Percentiles rank a stretch among this genome's conserved stretches.
Evolutionary conservation across 2,113 vertebrate genomes (phyloP).

Genomic region (Petaurus breviceps): DNA sequence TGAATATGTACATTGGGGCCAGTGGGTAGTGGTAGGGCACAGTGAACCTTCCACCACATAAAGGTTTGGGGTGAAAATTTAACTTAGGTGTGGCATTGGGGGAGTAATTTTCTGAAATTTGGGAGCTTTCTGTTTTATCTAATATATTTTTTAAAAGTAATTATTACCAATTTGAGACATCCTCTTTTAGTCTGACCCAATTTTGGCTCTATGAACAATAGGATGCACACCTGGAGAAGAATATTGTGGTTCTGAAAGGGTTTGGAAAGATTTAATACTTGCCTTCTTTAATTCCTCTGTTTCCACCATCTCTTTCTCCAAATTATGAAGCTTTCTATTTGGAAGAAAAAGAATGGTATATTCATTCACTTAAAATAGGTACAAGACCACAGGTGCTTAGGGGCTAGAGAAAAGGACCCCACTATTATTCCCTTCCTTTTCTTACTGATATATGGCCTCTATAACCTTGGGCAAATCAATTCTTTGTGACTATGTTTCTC

Average conservation of each 20-base stretch:
- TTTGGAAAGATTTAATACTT: not conserved
- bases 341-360: not conserved
- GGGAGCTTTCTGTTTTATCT: not conserved
- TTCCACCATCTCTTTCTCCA: not conserved
- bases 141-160: not conserved
- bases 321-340: not conserved
- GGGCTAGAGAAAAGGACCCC: not conserved
- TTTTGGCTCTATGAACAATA: not conserved
- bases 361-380: not conserved
- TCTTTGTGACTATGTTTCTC: not conserved
- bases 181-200: not conserved
- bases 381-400: not conserved
- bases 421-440: not conserved
- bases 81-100: not conserved
- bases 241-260: not conserved
- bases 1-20: not conserved
- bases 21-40: not conserved
- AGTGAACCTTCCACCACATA: not conserved
- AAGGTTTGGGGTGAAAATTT: not conserved
- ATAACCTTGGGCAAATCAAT: not conserved
- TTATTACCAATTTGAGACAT: not conserved
- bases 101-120: not conserved
- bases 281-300: not conserved
- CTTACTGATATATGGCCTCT: not conserved
- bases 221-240: not conserved